phyloP scores from a whole-genome alignment of 2,888 invertebrate genomes.

The Rhimphoctona megacephalus region DNA sequence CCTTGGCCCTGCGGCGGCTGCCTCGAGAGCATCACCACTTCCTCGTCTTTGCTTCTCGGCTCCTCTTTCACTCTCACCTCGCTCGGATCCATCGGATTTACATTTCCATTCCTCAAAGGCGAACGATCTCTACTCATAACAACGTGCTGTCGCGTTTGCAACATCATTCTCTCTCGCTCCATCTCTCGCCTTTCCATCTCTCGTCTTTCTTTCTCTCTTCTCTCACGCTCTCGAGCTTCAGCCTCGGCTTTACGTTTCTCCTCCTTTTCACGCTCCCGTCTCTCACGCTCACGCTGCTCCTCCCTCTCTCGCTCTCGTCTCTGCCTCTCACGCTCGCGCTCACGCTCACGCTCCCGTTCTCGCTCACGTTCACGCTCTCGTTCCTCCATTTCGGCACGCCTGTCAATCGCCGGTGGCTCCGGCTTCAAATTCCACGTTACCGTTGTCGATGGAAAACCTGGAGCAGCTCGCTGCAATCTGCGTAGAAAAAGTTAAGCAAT shows the following conservation, averaged over 20 bases:
- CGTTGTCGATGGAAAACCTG: slow-evolving; percentile 86
- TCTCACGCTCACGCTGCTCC: slow-evolving; percentile 84
- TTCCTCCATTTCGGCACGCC: slow-evolving; percentile 87
- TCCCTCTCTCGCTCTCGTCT: slow-evolving; percentile 84
- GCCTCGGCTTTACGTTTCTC: slow-evolving; percentile 84
- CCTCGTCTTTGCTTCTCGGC: slow-evolving; percentile 87
- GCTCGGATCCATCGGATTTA: slow-evolving; percentile 71
- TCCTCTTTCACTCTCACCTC: slow-evolving; percentile 88
- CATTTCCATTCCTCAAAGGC: slow-evolving; percentile 89
- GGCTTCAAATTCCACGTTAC: slow-evolving; percentile 89
- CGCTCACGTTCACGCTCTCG: slow-evolving; percentile 85
- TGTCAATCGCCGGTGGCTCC: slow-evolving; percentile 88
- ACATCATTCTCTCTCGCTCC: slow-evolving; percentile 86
- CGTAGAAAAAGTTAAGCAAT: neutral
- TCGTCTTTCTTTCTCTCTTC: slow-evolving; percentile 86
- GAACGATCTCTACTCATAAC: slow-evolving; percentile 88
- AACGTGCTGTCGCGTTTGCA: slow-evolving; percentile 82
- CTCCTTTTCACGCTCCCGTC: slow-evolving; percentile 85
- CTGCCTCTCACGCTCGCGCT: slow-evolving; percentile 87
- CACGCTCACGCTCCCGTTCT: slow-evolving; percentile 88
- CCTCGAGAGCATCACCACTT: slow-evolving; percentile 85
- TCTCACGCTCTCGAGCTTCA: slow-evolving; percentile 83
- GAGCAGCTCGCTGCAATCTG: slow-evolving; percentile 87
- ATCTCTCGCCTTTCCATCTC: slow-evolving; percentile 87
- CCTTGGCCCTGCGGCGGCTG: slow-evolving; percentile 73